Base-by-base conservation (phyloP, 2,888 invertebrate species). In the Drosophila trichaetosa region DNA sequence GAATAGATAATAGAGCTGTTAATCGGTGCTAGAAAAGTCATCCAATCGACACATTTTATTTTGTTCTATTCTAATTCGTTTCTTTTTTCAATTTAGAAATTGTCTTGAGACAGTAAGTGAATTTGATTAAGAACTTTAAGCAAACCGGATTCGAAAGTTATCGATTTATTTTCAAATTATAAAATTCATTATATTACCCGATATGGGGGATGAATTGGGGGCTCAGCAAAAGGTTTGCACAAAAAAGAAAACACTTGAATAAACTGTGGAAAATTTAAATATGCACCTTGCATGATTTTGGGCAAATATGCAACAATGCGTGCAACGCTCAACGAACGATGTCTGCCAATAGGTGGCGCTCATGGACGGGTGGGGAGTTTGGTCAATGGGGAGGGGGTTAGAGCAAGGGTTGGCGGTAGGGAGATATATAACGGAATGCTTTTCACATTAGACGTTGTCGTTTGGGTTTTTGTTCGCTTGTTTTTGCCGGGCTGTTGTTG, bases 211-310 rank as follows among this genome's bases (percentile, higher is more conserved):
- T 3, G 24, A 29, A 51, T 38, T 16, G 52, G 4, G 8, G 21
- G 0, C 16, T 53, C 40, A 64, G 57, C n/a, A 54, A 71, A 74
- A 57, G 38, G 36, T 29, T 61, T 58, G 57, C 51, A 46, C 46
- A 58, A 65, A 53, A 69, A 58, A 46, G 52, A 62, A 53, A 67
- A 58, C 36, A 58, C 69, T 59, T 70, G 16, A 68, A 71, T 49
- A 56, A 73, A 64, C 62, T 69, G 69, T 64, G 70, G 57, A 74
- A 79, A 69, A 84, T 87, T 84, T 82, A 79, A 79, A 87, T 84
- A 87, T 82, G 76, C 77, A 69, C 67, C 61, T 63, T 87, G 85
- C 80, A 84, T 82, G 81, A 77, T 84, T 87, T 80, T 78, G 24
- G 79, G 82, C 67, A 73, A 69, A 73, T 63, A 69, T 71, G 70